Evolutionary conservation across 2,888 invertebrate species (phyloP).

Genomic region (Leuctra nigra): DNA sequence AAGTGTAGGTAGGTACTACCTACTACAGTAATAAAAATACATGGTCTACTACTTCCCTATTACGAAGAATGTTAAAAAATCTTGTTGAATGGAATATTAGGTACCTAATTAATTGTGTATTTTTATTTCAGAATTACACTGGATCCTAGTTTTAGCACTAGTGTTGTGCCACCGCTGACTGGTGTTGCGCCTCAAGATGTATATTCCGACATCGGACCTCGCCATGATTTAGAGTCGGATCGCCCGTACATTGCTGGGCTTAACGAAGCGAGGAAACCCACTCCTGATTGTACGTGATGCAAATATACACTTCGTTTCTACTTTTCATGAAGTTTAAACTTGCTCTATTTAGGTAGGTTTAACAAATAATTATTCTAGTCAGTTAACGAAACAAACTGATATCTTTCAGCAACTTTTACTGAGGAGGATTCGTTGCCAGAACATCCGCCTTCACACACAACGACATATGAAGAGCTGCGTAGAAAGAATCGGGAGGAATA

Average conservation of each 20-base stretch:
- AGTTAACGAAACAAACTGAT: too few species aligned
- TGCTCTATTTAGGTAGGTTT: too few species aligned
- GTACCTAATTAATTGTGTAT: too few species aligned
- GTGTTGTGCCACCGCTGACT: constrained; percentile 39
- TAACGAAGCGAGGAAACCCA: constrained; percentile 52
- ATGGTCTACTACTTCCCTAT: too few species aligned
- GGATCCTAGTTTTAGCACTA: constrained; percentile 44
- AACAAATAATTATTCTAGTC: too few species aligned
- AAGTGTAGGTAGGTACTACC: too few species aligned
- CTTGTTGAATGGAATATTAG: too few species aligned
- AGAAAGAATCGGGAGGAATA: constrained; percentile 62
- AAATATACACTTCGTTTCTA: too few species aligned
- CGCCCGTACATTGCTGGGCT: constrained; percentile 52
- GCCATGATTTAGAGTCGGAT: constrained; percentile 57
- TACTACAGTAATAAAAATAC: too few species aligned
- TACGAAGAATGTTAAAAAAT: too few species aligned
- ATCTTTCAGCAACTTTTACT: constrained; percentile 37
- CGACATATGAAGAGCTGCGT: constrained; percentile 67
- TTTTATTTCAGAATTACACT: constrained; percentile 29
- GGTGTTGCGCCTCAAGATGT: constrained; percentile 40
- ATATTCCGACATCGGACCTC: constrained; percentile 50
- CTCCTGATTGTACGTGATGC: constrained; percentile 45
- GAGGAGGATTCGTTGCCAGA: constrained; percentile 44
- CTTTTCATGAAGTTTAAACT: too few species aligned
- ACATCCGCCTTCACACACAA: constrained; percentile 41